Base-by-base conservation (phyloP, 1,140 invertebrate species). In the Lineus longissimus region DNA sequence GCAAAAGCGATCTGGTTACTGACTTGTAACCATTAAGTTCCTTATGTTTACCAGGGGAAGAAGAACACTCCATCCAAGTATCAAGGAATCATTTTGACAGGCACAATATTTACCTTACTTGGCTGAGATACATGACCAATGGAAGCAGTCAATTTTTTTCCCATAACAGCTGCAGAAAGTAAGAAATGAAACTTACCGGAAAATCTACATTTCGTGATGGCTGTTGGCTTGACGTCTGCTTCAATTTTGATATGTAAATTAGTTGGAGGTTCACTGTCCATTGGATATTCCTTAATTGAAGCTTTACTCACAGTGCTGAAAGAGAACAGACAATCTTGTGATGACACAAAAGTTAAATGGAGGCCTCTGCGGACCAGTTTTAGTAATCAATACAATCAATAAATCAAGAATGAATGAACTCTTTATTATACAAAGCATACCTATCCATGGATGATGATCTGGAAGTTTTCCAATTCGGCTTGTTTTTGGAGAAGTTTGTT, bases 251-350 rank as follows among this genome's bases (percentile, higher is more conserved):
- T 59, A 23, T 56, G 25, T n/a, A 70, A 51, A 36, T 73, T 54
- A 25, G 62, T 62, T 9, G 75, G 73, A 23, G 75, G 67, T 36
- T 57, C 67, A 61, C 65, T 60, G 17, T 64, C 67, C 36, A 66
- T 59, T n/a, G 75, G 73, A 59, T 78, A 79, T 61, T 76, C 73
- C 43, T 69, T 70, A 2, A 67, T 61, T 19, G 61, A 23, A 54
- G 65, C 41, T 23, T 36, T 51, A 51, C 30, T 43, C 55, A 4
- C 4, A 36, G 6, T 7, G 15, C 4, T 36, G 33, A 36, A 4
- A 36, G 33, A 36, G 4, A 15, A 36, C 15, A 36, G 33, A 36
- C n/a, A n/a, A n/a, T n/a, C n/a, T n/a, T n/a, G n/a, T n/a, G n/a
- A n/a, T n/a, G n/a, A n/a, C n/a, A n/a, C n/a, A n/a, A n/a, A n/a